These are phyloP conservation scores for Mormyrops attenuatus DNA, from an alignment of 2,797 vertebrate species.

Conservation along the genomic window DNA sequence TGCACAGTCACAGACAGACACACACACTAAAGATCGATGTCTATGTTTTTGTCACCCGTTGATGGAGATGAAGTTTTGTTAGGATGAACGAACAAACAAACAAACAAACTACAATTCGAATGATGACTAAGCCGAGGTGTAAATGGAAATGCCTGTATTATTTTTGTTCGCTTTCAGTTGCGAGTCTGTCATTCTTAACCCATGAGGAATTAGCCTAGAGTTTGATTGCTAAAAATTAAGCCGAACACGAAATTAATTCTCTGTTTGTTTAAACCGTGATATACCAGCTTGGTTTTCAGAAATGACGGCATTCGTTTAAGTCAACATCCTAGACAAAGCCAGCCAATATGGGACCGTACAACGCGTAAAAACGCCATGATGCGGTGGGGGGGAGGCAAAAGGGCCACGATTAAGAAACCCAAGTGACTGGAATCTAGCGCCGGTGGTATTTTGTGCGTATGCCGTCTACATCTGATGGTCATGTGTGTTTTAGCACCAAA, in stretches of 20 bases:
- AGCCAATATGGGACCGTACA: background rate
- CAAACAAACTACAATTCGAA: background rate
- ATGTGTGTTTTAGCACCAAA: background rate
- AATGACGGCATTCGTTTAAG: background rate
- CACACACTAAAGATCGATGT: background rate
- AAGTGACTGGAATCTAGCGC: background rate
- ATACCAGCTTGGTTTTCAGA: background rate
- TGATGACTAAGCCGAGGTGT: background rate
- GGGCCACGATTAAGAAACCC: background rate
- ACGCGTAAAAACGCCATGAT: background rate
- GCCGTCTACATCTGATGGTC: background rate
- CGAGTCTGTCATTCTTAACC: background rate
- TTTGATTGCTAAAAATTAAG: background rate
- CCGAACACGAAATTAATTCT: background rate
- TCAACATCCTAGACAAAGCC: background rate
- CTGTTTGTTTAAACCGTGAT: background rate
- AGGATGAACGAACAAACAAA: background rate
- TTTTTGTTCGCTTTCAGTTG: background rate
- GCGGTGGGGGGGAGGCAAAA: background rate
- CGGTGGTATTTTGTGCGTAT: background rate
- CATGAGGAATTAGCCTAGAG: background rate
- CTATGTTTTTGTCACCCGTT: background rate
- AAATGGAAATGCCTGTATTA: background rate
- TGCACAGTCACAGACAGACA: background rate
- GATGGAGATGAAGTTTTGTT: background rate